Evolutionary conservation across 2,888 invertebrate species (phyloP), one percentile per base, ranked within the genome.

Genomic region (Drosophila subquinaria): DNA sequence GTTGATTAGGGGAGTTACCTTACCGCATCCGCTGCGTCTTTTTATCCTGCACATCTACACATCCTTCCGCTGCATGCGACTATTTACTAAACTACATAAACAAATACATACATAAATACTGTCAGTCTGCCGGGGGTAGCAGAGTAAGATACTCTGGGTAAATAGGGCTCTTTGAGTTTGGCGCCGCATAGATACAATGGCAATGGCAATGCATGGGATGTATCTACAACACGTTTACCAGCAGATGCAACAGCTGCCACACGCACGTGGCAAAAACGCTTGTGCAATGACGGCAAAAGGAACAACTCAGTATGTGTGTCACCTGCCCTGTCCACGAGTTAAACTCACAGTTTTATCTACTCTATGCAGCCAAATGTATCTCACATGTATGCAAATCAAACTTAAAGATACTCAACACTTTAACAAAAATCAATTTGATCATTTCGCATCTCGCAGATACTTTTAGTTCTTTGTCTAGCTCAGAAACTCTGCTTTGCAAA

Each of bases 1-100:
- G 74, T 81, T 81, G 87, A 89, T 87, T 90, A 79, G 85, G 88
- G 88, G 84, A 84, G 88, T 84, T 76, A 64, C 68, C 75, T 73
- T 64, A 77, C 79, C 90, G 73, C 90, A 87, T 90, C 89, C 80
- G 81, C 65, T 76, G 82, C 69, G 71, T 66, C 65, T 23, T 42
- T 48, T 75, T 76, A 76, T 76, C 79, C 76, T 75, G 79, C 79
- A 79, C 79, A 79, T 76, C 76, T 50, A 76, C 48, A 76, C 56
- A 76, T 77, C 76, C 76, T 78, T 81, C 81, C 81, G 81, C 65
- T 80, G 74, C 45, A 23, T 20, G 40, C 60, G 43, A 17, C 33
- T 51, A 73, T 68, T 48, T 74, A 73, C 68, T 62, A 43, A 0
- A 63, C 61, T 43, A 38, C 15, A 38, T 43, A 59, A 43, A 60